phyloP scores from a whole-genome alignment of 2,113 vertebrate species.

The Bostrychus sinensis region DNA sequence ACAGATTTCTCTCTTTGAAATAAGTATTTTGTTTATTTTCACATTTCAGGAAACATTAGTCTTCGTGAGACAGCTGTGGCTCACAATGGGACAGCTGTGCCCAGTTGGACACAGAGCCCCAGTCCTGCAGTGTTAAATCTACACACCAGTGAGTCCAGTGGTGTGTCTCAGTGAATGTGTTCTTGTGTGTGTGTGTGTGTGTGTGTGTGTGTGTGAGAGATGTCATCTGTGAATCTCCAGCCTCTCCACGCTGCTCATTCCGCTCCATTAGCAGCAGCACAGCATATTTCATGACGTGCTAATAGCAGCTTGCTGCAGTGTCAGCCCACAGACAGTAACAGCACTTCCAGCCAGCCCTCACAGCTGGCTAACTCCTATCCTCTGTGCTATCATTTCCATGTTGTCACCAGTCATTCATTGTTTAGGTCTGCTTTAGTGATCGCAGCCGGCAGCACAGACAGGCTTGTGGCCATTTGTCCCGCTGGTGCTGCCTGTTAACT shows the following conservation, averaged over 20 bases:
- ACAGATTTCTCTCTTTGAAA: too few relatives aligned
- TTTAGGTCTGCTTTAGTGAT: slow-evolving; percentile 56
- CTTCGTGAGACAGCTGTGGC: slow-evolving; percentile 15
- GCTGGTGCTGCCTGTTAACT: slow-evolving; percentile 61
- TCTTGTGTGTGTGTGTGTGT: too few relatives aligned
- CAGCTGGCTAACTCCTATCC: slow-evolving; percentile 56
- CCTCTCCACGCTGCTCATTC: background rate
- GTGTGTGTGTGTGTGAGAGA: background rate
- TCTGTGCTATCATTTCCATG: slow-evolving; percentile 50
- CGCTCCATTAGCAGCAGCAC: slow-evolving; percentile 14
- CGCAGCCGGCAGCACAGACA: slow-evolving; percentile 24
- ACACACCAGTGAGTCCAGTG: background rate
- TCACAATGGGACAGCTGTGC: slow-evolving; percentile 19
- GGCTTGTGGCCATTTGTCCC: slow-evolving; percentile 38
- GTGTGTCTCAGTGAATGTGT: background rate
- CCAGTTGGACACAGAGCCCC: slow-evolving; percentile 22
- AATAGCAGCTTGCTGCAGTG: slow-evolving; percentile 28
- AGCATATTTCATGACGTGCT: slow-evolving; percentile 32
- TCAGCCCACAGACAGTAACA: slow-evolving; percentile 32
- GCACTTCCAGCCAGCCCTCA: slow-evolving; percentile 28
- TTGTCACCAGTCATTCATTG: slow-evolving; percentile 68
- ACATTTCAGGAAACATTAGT: background rate
- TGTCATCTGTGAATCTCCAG: slow-evolving; percentile 6
- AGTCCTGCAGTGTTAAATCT: background rate
- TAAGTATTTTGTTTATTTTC: too few relatives aligned